Percentiles rank a stretch among this genome's conserved stretches.
These are phyloP conservation scores for Julus scandinavius DNA, from an alignment of 2,888 invertebrate species.

Conservation along the genomic window DNA sequence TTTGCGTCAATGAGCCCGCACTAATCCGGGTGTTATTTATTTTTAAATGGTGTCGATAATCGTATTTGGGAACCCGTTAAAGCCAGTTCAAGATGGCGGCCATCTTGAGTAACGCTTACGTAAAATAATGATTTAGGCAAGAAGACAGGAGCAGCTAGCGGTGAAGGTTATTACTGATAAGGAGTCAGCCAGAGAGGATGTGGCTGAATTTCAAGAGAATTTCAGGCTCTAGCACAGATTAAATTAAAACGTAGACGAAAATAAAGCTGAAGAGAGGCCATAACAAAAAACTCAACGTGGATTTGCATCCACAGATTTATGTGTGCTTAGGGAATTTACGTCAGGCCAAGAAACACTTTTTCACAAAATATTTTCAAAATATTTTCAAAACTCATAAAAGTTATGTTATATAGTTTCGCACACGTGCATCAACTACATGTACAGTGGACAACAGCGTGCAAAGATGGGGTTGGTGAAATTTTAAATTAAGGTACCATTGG, in stretches of 20 bases:
- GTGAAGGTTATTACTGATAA: conserved; percentile 40
- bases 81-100: neutral
- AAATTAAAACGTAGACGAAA: conserved; percentile 5
- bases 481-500: too few relatives aligned
- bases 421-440: neutral
- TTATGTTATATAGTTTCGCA: neutral
- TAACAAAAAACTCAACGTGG: neutral
- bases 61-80: neutral
- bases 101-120: neutral
- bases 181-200: neutral
- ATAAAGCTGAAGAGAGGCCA: conserved; percentile 6
- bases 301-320: conserved; percentile 6
- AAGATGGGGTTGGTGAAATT: neutral
- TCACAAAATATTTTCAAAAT: conserved; percentile 28
- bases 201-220: neutral
- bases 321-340: neutral
- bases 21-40: neutral
- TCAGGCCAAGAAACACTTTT: neutral
- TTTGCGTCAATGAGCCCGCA: conserved; percentile 31
- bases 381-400: neutral
- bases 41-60: conserved; percentile 1
- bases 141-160: neutral
- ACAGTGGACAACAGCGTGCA: neutral
- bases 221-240: neutral
- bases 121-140: neutral